Evolutionary conservation across 1,140 invertebrate species (phyloP), one percentile per base, ranked within the genome.

Genomic region (Wiebesia pumilae): DNA sequence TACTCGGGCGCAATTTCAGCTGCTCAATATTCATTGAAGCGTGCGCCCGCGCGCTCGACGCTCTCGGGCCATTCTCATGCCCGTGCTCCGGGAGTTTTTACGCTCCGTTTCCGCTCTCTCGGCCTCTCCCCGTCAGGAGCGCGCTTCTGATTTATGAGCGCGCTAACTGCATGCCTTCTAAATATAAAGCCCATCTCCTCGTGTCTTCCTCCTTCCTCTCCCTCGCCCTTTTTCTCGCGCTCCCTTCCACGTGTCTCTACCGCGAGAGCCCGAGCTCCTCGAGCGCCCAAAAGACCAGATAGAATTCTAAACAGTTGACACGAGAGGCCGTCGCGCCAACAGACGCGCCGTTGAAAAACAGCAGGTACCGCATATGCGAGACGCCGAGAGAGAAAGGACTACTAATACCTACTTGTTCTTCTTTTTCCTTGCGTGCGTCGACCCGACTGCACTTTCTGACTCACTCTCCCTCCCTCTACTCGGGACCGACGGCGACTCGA

Each of bases 111-210:
- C 35, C 43, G 24, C 51, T 83, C 24, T 75, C 19, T 40, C 33
- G 3, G n/a, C 12, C 51, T 58, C 35, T 24, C 12, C 33, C 35
- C 21, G 19, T 9, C 79, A 81, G 83, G 58, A 75, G 62, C 69
- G 54, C 81, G 47, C 77, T 81, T 81, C 84, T 88, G 85, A 88
- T 88, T 88, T 88, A 88, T 87, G 85, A 87, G 78, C 77, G 54
- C 65, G 71, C 58, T 81, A 83, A 84, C 84, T 86, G 82, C 82
- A 69, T 86, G 87, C 87, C 79, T 81, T 83, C 87, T 88, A 85
- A 87, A 87, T 85, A 85, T 87, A 87, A 85, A 81, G 35, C 27
- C 58, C 51, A 21, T 30, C 54, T 35, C 9, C 7, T 38, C 58
- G 0, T 1, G 9, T 24, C 33, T 33, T 33, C n/a, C 67, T 35